Conservation (phyloP, 2,113 vertebrate genomes). For the Periophthalmodon schlosseri region DNA sequence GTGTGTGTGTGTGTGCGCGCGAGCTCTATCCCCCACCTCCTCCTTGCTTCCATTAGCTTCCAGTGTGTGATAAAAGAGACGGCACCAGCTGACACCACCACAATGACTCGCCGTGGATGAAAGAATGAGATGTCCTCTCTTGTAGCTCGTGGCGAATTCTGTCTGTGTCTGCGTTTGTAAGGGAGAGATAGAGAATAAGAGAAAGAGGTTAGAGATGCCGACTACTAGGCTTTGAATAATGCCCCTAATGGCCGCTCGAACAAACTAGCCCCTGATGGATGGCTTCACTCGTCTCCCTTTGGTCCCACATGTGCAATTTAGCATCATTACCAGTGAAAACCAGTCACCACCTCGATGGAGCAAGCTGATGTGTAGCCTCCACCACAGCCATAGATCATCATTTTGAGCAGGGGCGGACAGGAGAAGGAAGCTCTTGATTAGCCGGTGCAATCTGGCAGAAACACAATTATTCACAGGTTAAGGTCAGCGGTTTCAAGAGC, state of each 20-base stretch:
- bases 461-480: conserved; percentile 42
- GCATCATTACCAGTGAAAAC: conserved; percentile 71
- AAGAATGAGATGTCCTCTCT: conserved; percentile 73
- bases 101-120: conserved; percentile 73
- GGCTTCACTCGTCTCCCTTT: conserved; percentile 47
- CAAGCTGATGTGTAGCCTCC: conserved; percentile 49
- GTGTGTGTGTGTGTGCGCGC: conserved; percentile 19
- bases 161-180: conserved; percentile 27
- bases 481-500: conserved; percentile 17
- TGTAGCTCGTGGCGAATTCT: conserved; percentile 62
- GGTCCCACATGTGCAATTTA: conserved; percentile 68
- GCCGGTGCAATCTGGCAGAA: conserved; percentile 48
- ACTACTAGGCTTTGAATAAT: conserved; percentile 54
- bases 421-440: conserved; percentile 56
- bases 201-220: conserved; percentile 32
- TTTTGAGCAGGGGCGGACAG: conserved; percentile 45
- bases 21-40: conserved; percentile 53
- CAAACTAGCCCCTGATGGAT: conserved; percentile 66
- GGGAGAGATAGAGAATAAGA: conserved; percentile 5
- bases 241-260: conserved; percentile 47
- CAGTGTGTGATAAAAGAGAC: conserved; percentile 79
- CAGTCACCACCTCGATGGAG: conserved; percentile 42
- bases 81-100: conserved; percentile 76
- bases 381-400: conserved; percentile 54
- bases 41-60: conserved; percentile 74